Evolutionary conservation across 1,140 invertebrate genomes (phyloP).

Genomic region (Octopus sinensis): DNA sequence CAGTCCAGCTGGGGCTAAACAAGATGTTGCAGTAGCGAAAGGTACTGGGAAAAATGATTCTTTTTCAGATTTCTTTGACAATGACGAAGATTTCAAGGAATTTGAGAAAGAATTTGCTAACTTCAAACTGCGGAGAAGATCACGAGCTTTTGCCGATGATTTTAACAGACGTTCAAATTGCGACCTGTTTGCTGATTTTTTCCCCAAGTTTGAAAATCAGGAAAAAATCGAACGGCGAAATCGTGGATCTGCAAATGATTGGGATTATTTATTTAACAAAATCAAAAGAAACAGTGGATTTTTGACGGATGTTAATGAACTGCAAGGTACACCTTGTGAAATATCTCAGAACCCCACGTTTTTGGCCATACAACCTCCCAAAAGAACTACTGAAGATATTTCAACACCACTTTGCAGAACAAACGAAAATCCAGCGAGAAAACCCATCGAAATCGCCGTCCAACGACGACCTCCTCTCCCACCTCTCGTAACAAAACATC

Average conservation of each 20-base stretch:
- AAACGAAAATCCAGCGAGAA: neutral
- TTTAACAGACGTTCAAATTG: slow-evolving; percentile 41
- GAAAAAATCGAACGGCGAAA: slow-evolving; percentile 18
- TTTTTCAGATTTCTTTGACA: slow-evolving; percentile 50
- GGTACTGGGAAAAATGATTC: slow-evolving; percentile 27
- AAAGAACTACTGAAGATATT: neutral
- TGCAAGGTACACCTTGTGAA: neutral
- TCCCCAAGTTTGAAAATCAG: slow-evolving; percentile 13
- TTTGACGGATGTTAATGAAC: neutral
- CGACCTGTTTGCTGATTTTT: slow-evolving; percentile 45
- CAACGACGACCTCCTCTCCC: neutral
- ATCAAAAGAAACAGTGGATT: slow-evolving; percentile 38
- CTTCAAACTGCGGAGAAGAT: slow-evolving; percentile 38
- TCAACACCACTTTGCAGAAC: neutral
- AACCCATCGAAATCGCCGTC: neutral
- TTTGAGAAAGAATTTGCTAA: slow-evolving; percentile 51
- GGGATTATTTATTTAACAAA: slow-evolving; percentile 48
- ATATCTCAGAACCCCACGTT: neutral
- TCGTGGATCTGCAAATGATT: slow-evolving; percentile 47
- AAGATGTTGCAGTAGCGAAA: slow-evolving; percentile 15
- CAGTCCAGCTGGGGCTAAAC: slow-evolving; percentile 45
- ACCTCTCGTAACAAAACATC: neutral
- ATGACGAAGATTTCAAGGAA: slow-evolving; percentile 49
- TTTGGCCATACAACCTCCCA: neutral
- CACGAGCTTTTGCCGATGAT: slow-evolving; percentile 33